phyloP scores from a whole-genome alignment of 1,140 invertebrate species.

The Drosophila micromelanica region DNA sequence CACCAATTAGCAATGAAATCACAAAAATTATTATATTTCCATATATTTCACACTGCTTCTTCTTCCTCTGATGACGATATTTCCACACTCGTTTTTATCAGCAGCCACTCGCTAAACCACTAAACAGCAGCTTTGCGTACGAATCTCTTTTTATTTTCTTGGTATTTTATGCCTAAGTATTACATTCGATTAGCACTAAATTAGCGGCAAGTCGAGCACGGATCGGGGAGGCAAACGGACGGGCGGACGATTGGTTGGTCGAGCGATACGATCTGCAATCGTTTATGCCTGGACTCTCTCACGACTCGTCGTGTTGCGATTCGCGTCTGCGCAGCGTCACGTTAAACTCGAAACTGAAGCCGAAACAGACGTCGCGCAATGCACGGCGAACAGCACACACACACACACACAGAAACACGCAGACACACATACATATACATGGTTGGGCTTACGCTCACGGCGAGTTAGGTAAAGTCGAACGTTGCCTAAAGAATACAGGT shows the following conservation, averaged over 20 bases:
- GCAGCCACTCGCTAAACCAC: conserved; percentile 58
- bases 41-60: conserved; percentile 27
- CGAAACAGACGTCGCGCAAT: conserved; percentile 32
- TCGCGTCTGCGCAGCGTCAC: conserved; percentile 82
- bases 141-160: conserved; percentile 16
- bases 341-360: conserved; percentile 76
- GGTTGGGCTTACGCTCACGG: conserved; percentile 3
- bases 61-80: not conserved
- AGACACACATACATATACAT: not conserved
- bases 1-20: conserved; percentile 74
- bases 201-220: conserved; percentile 55
- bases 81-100: conserved; percentile 9
- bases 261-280: conserved; percentile 33
- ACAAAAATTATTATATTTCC: conserved; percentile 42
- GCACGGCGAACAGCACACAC: conserved; percentile 21
- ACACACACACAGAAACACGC: not conserved
- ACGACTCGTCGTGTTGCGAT: conserved; percentile 22
- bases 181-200: conserved; percentile 71
- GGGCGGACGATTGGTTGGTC: not conserved
- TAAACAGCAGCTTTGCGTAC: conserved; percentile 37
- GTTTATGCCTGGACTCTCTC: conserved; percentile 15
- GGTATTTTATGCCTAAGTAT: conserved; percentile 26
- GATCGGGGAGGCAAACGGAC: not conserved
- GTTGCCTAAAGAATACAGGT: conserved; percentile 59
- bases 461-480: conserved; percentile 38